Evolutionary conservation across 2,888 invertebrate species (phyloP).

Genomic region (Oxystoma pomonae): DNA sequence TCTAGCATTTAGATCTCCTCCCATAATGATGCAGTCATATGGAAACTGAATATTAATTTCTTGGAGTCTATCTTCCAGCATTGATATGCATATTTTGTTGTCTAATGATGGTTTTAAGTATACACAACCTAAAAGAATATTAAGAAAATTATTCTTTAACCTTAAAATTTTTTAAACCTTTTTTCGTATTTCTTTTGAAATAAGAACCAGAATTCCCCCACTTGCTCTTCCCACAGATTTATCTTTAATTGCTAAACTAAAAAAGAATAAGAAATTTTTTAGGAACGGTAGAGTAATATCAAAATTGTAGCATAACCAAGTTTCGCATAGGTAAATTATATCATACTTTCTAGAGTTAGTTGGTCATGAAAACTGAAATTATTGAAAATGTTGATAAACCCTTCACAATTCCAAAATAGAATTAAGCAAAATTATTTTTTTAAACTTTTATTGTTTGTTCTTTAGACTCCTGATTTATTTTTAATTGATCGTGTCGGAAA

Average conservation of each 20-base stretch:
- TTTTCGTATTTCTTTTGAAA: background rate
- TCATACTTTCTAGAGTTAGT: background rate
- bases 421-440: background rate
- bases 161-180: background rate
- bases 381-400: background rate
- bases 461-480: no score
- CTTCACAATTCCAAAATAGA: background rate
- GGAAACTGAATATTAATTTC: background rate
- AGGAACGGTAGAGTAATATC: background rate
- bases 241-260: background rate
- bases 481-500: no score
- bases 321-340: background rate
- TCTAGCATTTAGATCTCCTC: background rate
- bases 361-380: background rate
- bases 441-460: no score
- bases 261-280: background rate
- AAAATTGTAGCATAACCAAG: background rate
- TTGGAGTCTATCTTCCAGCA: background rate
- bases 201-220: background rate
- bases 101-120: background rate
- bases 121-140: background rate
- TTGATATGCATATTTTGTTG: background rate
- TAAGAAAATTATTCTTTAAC: background rate
- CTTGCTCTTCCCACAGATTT: background rate
- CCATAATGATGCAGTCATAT: background rate